These are phyloP conservation scores for Oenanthe melanoleuca DNA, from an alignment of 2,113 vertebrate genomes.

Conservation along the genomic window DNA sequence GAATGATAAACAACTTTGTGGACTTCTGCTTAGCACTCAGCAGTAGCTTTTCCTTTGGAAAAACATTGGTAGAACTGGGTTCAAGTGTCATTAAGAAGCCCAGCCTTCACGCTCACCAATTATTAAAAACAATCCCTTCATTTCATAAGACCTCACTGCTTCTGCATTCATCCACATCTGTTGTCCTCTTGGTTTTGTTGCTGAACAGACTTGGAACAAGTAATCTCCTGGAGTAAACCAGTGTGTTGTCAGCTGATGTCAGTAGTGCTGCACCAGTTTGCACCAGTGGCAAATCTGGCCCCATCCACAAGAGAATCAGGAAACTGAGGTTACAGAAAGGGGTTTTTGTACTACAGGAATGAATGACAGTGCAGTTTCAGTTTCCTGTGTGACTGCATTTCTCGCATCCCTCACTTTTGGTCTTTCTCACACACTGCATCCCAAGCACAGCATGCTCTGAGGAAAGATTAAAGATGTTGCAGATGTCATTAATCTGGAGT, in stretches of 20 bases:
- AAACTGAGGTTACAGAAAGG: conserved; percentile 59
- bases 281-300: conserved; percentile 37
- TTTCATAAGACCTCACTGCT: neutral
- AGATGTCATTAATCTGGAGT: conserved; percentile 26
- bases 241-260: neutral
- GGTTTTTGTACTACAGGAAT: conserved; percentile 58
- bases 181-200: neutral
- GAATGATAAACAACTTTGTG: conserved; percentile 6
- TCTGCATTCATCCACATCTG: neutral
- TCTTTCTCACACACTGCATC: conserved; percentile 44
- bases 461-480: conserved; percentile 28
- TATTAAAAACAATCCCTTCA: neutral
- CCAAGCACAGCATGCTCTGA: neutral
- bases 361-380: conserved; percentile 53
- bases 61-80: neutral
- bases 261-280: neutral
- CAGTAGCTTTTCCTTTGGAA: neutral
- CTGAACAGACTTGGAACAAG: neutral
- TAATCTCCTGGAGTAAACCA: neutral
- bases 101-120: neutral
- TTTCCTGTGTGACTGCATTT: conserved; percentile 47
- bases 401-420: neutral
- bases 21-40: neutral
- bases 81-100: neutral
- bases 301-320: conserved; percentile 45